Evolutionary conservation across 2,113 vertebrate genomes (phyloP).

Genomic region (Hippocampus abdominalis): DNA sequence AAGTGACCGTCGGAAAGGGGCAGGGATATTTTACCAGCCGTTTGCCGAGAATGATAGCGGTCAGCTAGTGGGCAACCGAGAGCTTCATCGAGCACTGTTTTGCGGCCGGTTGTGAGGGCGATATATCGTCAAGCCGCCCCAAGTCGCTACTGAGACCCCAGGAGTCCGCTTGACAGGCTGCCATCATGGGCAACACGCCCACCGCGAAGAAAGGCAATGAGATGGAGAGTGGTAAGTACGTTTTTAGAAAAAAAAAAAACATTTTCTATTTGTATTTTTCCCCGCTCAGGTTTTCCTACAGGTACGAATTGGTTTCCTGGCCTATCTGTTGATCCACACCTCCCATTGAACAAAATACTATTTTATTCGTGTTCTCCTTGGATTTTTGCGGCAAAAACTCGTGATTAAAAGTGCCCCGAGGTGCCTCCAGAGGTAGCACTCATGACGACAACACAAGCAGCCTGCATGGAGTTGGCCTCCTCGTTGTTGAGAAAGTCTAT

Average conservation of each 20-base stretch:
- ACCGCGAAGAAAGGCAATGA: slow-evolving; percentile 91
- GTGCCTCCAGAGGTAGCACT: slow-evolving; percentile 34
- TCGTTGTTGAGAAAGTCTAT: slow-evolving; percentile 1
- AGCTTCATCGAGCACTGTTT: slow-evolving; percentile 24
- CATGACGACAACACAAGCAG: slow-evolving; percentile 26
- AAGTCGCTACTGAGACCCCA: slow-evolving; percentile 42
- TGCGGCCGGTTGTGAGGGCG: not conserved
- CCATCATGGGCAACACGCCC: slow-evolving; percentile 92
- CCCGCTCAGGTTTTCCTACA: not conserved
- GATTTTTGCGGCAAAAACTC: slow-evolving; percentile 52
- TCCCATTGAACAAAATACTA: slow-evolving; percentile 13
- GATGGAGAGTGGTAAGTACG: slow-evolving; percentile 84
- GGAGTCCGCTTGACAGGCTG: slow-evolving; percentile 67
- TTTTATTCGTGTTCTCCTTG: slow-evolving; percentile 31
- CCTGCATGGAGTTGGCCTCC: slow-evolving; percentile 13
- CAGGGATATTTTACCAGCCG: slow-evolving; percentile 13
- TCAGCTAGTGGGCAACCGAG: slow-evolving; percentile 59
- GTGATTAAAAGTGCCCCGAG: slow-evolving; percentile 55
- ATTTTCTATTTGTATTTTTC: not conserved
- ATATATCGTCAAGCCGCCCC: not conserved
- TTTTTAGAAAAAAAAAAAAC: not conserved
- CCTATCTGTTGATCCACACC: not conserved
- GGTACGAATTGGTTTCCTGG: not conserved
- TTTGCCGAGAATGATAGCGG: slow-evolving; percentile 61
- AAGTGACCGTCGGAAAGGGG: not conserved